Evolutionary conservation across 2,888 invertebrate genomes (phyloP).

Genomic region (Euspilapteryx auroguttella): DNA sequence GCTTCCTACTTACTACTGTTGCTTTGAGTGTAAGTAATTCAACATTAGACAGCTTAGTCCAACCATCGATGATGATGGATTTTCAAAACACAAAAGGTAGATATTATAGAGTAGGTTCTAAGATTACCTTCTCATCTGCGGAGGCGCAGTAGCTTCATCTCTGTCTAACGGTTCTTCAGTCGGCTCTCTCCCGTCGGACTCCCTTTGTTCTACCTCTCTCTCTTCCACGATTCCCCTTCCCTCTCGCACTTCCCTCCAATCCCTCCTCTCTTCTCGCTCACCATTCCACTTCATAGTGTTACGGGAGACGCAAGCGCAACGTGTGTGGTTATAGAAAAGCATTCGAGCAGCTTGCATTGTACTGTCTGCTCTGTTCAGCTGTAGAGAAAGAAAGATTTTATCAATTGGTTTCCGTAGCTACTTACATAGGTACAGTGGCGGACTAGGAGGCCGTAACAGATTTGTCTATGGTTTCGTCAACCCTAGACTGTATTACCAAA

Average conservation of each 20-base stretch:
- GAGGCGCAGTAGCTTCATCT: conserved; percentile 31
- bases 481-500: too few species aligned
- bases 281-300: conserved; percentile 20
- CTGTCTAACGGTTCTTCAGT: too few species aligned
- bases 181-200: background rate
- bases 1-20: too few species aligned
- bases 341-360: conserved; percentile 25
- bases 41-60: too few species aligned
- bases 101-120: too few species aligned
- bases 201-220: background rate
- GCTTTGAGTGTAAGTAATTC: too few species aligned
- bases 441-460: too few species aligned
- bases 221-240: background rate
- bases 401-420: too few species aligned
- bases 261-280: conserved; percentile 19
- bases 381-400: conserved; percentile 7
- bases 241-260: background rate
- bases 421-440: too few species aligned
- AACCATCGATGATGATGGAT: too few species aligned
- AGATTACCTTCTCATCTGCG: conserved; percentile 36
- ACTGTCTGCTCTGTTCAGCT: conserved; percentile 37
- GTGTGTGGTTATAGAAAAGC: conserved; percentile 44
- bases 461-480: too few species aligned
- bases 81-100: too few species aligned
- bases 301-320: conserved; percentile 36